phyloP scores from a whole-genome alignment of 37 sponge, comb jelly and placozoan species.

The Ianthella basta region DNA sequence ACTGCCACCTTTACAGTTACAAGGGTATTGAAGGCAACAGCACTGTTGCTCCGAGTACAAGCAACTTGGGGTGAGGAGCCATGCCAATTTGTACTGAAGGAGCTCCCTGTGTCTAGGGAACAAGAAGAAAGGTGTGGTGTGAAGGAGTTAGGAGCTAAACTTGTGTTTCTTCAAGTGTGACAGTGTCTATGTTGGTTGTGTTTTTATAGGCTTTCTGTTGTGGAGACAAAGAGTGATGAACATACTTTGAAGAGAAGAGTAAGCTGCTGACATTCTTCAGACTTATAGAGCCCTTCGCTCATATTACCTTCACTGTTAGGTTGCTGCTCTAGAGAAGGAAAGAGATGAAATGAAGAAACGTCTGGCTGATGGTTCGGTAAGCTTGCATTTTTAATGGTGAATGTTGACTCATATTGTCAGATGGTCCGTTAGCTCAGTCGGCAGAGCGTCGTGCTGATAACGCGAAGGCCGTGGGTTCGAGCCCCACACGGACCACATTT shows the following conservation, averaged over 20 bases:
- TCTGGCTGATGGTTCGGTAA: no score
- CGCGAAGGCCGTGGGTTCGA: slow-evolving; percentile 42
- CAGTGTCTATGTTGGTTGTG: no score
- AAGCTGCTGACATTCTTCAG: no score
- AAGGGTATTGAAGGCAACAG: slow-evolving; percentile 9
- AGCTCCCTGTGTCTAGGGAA: background rate
- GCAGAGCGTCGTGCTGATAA: slow-evolving; percentile 44
- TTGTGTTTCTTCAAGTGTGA: no score
- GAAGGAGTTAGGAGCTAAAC: background rate
- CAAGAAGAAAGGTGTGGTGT: background rate
- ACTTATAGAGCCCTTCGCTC: no score
- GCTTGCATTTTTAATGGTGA: no score
- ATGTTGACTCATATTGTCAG: background rate
- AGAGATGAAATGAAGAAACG: no score
- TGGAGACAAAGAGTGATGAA: no score
- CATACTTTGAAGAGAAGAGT: no score
- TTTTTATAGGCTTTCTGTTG: no score
- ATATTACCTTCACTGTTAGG: no score
- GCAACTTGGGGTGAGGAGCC: slow-evolving; percentile 21
- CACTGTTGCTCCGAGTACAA: slow-evolving; percentile 8
- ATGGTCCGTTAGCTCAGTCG: slow-evolving; percentile 41
- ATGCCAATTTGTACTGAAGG: slow-evolving; percentile 13
- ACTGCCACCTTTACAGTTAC: background rate
- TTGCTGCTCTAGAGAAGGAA: no score
- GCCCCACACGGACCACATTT: slow-evolving; percentile 42